These are phyloP conservation scores for Xiphophorus birchmanni DNA, from an alignment of 2,797 vertebrate species.

Conservation along the genomic window DNA sequence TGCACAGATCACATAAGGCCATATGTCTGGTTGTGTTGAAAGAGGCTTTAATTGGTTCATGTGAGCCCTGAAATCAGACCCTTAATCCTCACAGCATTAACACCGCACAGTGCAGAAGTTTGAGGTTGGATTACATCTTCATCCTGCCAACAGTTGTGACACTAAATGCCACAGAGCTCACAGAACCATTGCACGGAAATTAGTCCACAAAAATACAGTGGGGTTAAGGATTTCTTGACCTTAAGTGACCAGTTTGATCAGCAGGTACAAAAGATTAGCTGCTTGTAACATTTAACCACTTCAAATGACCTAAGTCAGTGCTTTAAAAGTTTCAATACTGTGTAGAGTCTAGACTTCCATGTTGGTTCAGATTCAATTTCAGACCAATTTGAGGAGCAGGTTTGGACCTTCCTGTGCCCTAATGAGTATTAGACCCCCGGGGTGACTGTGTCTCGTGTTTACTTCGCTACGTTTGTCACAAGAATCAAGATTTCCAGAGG, in stretches of 20 bases:
- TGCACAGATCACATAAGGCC: conserved; percentile 24
- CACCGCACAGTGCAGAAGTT: conserved; percentile 32
- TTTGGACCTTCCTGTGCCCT: conserved; percentile 20
- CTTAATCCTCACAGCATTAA: conserved; percentile 61
- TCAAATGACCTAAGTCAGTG: neutral
- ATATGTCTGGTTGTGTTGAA: conserved; percentile 46
- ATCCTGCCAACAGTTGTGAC: conserved; percentile 20
- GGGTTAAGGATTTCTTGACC: neutral
- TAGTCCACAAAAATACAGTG: neutral
- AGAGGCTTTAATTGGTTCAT: conserved; percentile 50
- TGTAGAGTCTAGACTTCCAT: conserved; percentile 7
- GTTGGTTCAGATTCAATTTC: conserved; percentile 25
- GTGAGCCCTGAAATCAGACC: conserved; percentile 61
- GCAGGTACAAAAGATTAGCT: neutral
- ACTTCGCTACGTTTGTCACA: neutral
- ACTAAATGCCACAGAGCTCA: conserved; percentile 20
- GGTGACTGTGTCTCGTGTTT: neutral
- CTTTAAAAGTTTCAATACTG: neutral
- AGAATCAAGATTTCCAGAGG: neutral
- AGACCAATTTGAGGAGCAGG: neutral
- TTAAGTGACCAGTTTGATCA: neutral
- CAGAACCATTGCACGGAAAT: neutral
- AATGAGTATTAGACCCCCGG: conserved; percentile 16
- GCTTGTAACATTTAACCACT: neutral
- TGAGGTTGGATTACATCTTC: conserved; percentile 40